These are phyloP conservation scores for Tragelaphus buxtoni DNA, from an alignment of 2,113 vertebrate genomes.

Conservation along the genomic window DNA sequence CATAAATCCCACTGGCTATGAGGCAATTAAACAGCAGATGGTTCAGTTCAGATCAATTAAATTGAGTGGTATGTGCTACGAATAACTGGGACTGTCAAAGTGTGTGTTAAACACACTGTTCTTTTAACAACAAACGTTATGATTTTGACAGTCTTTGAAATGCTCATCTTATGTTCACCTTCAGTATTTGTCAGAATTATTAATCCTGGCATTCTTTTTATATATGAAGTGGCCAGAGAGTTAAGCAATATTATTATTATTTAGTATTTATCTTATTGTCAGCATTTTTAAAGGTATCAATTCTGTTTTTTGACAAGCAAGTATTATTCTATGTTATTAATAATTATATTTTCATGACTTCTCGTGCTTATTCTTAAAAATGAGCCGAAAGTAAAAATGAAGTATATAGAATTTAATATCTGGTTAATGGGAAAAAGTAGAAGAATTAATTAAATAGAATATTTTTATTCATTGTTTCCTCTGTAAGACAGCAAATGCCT, in stretches of 20 bases:
- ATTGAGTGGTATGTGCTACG: constrained; percentile 68
- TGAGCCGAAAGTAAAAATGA: neutral
- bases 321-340: neutral
- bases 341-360: neutral
- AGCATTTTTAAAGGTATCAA: neutral
- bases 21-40: constrained; percentile 81
- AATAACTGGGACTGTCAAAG: constrained; percentile 65
- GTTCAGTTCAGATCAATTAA: constrained; percentile 79
- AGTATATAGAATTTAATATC: neutral
- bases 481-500: neutral
- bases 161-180: neutral
- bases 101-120: neutral
- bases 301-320: neutral
- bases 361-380: constrained; percentile 7
- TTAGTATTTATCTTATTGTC: neutral
- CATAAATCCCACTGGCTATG: constrained; percentile 79
- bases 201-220: neutral
- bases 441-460: neutral
- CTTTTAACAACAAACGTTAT: constrained; percentile 22
- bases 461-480: neutral
- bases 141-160: constrained; percentile 20
- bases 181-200: neutral
- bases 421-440: neutral
- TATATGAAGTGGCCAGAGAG: neutral
- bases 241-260: neutral